A percentile compares a stretch with the other conserved stretches of the same genome.
phyloP scores from a whole-genome alignment of 2,888 invertebrate species.

The Copidosoma aretas region DNA sequence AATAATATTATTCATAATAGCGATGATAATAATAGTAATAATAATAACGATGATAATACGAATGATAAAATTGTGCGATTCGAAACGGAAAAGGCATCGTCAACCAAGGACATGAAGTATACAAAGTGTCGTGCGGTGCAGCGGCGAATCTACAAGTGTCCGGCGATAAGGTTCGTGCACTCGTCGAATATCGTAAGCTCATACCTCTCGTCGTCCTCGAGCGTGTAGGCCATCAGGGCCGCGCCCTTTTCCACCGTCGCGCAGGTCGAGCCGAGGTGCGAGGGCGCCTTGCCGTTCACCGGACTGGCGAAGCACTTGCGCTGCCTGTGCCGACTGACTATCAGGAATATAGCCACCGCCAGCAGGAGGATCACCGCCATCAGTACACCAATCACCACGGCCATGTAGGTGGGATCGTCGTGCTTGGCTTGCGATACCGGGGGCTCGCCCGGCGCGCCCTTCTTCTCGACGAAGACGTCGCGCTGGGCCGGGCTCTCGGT shows the following conservation, averaged over 20 bases:
- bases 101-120: too few species aligned
- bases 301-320: slow-evolving; percentile 78
- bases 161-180: slow-evolving; percentile 33
- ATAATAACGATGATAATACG: too few species aligned
- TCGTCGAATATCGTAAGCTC: slow-evolving; percentile 39
- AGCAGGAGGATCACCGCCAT: slow-evolving; percentile 77
- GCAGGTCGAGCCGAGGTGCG: slow-evolving; percentile 60
- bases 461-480: slow-evolving; percentile 63
- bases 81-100: too few species aligned
- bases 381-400: slow-evolving; percentile 79
- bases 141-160: slow-evolving; percentile 20
- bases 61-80: too few species aligned
- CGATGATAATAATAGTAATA: too few species aligned
- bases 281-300: slow-evolving; percentile 68
- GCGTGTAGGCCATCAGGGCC: slow-evolving; percentile 60
- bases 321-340: slow-evolving; percentile 74
- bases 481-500: slow-evolving; percentile 64
- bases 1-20: too few species aligned
- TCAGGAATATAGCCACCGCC: slow-evolving; percentile 75
- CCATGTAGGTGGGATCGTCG: slow-evolving; percentile 77
- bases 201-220: slow-evolving; percentile 61
- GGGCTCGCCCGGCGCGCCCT: slow-evolving; percentile 63
- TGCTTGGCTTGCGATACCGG: slow-evolving; percentile 74
- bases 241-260: slow-evolving; percentile 63
- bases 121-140: not conserved